Conservation (phyloP, 2,797 vertebrate species). For the Pseudopleuronectes americanus region DNA sequence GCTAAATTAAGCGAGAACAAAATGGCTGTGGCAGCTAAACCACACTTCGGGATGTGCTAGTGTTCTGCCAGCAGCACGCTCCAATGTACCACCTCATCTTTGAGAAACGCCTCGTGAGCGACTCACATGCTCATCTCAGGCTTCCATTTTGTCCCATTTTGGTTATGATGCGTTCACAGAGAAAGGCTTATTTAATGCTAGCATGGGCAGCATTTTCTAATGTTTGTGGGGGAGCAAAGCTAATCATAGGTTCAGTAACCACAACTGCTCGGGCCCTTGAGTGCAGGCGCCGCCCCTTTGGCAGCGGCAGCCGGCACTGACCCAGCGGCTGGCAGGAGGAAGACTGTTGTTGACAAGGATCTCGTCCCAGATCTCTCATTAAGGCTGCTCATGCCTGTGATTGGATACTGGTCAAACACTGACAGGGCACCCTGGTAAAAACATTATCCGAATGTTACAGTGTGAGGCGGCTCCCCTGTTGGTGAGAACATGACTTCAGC, state of each 20-base stretch:
- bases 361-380: conserved; percentile 77
- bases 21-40: conserved; percentile 58
- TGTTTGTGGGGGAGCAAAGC: conserved; percentile 70
- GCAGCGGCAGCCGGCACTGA: conserved; percentile 62
- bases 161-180: conserved; percentile 37
- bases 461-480: conserved; percentile 58
- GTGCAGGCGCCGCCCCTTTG: conserved; percentile 68
- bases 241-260: conserved; percentile 73
- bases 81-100: conserved; percentile 16
- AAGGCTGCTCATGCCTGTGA: conserved; percentile 71
- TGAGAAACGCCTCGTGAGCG: conserved; percentile 22
- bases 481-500: conserved; percentile 45
- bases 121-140: conserved; percentile 34
- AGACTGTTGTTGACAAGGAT: conserved; percentile 72
- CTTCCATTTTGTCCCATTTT: conserved; percentile 34
- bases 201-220: conserved; percentile 45
- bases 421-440: conserved; percentile 48
- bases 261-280: conserved; percentile 59
- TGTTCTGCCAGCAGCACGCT: conserved; percentile 34
- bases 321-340: conserved; percentile 68
- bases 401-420: conserved; percentile 62
- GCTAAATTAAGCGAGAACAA: conserved; percentile 52
- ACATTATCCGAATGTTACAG: conserved; percentile 38
- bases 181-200: conserved; percentile 53
- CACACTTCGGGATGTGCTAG: conserved; percentile 40